Conservation (phyloP, 2,888 invertebrate genomes). For the Bombyx huttoni region DNA sequence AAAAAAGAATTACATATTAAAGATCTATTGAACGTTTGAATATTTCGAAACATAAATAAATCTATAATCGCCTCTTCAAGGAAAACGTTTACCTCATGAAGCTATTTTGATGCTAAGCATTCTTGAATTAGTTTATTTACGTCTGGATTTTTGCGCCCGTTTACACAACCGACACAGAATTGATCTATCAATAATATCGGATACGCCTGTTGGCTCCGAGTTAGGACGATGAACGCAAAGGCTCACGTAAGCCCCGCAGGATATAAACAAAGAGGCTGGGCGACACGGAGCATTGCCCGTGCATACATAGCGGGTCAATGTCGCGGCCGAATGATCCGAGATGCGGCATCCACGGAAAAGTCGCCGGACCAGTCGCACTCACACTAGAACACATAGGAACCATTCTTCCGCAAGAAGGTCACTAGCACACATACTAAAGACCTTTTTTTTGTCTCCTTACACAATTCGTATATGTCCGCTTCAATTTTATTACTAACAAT, state of each 20-base stretch:
- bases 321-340: slow-evolving; percentile 59
- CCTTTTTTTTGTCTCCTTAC: slow-evolving; percentile 13
- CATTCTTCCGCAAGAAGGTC: slow-evolving; percentile 50
- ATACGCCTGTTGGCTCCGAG: background rate
- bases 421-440: slow-evolving; percentile 33
- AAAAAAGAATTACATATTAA: background rate
- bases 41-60: background rate
- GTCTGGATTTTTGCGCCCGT: slow-evolving; percentile 1
- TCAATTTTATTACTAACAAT: background rate
- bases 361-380: slow-evolving; percentile 39
- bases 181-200: background rate
- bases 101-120: slow-evolving; percentile 1
- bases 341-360: slow-evolving; percentile 49
- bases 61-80: background rate
- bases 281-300: slow-evolving; percentile 68
- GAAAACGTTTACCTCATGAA: slow-evolving; percentile 3
- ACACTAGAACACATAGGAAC: slow-evolving; percentile 29
- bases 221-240: slow-evolving; percentile 33
- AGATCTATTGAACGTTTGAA: background rate
- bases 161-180: slow-evolving; percentile 4
- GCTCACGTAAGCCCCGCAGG: slow-evolving; percentile 38
- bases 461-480: background rate
- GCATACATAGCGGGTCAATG: slow-evolving; percentile 65
- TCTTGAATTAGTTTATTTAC: slow-evolving; percentile 2
- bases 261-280: slow-evolving; percentile 67